Evolutionary conservation across 2,888 invertebrate species (phyloP), one percentile per base, ranked within the genome.

Genomic region (Neoascia interrupta): DNA sequence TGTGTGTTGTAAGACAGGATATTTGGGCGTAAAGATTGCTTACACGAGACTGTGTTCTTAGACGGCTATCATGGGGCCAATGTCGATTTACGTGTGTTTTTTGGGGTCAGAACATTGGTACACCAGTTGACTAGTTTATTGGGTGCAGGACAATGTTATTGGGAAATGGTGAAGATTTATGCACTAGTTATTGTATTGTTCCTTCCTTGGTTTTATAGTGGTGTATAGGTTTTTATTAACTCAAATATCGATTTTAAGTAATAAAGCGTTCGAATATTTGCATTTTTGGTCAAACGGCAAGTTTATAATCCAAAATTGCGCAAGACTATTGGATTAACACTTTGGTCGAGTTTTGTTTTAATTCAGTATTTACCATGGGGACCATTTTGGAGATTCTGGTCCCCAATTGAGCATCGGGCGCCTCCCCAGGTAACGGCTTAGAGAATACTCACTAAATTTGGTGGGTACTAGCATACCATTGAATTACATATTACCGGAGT

Each of bases 1-100:
- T 56, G 69, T 36, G 61, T 69, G 49, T 49, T 75, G 56, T 63
- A 49, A 36, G 56, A 58, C 61, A 70, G 41, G 56, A 69, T 63
- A 69, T 68, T 75, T 69, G 31, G 41, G 39, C 34, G 47, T 18
- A 56, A 61, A 43, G 36, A 56, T 69, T 69, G 26, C 34, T 45
- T 61, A 49, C 10, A 37, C 18, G 6, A 28, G 28, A 31, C 15
- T 43, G 41, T 28, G 28, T 37, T 19, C 11, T n/a, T n/a, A n/a
- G n/a, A n/a, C n/a, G n/a, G n/a, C n/a, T n/a, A n/a, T 51, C 58
- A 41, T 39, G 15, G 18, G 56, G 45, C 47, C 13, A 54, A 47
- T 49, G 23, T 47, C 39, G n/a, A 16, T 26, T 8, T 37, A 37
- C 36, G 16, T 18, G 47, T 26, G 8, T 43, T 21, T 51, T 5